These are phyloP conservation scores for Eudemis profundana DNA, from an alignment of 2,888 invertebrate species.

Conservation along the genomic window DNA sequence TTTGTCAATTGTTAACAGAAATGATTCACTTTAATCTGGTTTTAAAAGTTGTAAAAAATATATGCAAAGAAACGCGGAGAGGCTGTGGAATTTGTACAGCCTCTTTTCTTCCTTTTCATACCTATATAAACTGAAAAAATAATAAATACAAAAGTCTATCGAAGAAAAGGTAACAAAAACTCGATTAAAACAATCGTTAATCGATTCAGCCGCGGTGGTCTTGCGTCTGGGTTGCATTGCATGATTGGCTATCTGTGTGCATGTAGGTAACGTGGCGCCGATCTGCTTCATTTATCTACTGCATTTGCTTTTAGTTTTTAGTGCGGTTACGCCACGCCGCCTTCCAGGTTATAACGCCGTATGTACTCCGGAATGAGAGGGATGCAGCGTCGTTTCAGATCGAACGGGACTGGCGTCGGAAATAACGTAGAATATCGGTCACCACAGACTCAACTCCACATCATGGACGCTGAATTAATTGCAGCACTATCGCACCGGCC, in stretches of 20 bases:
- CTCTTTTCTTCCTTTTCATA: no score
- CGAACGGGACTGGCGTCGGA: slow-evolving; percentile 63
- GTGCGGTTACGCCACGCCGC: slow-evolving; percentile 78
- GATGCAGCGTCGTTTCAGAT: slow-evolving; percentile 27
- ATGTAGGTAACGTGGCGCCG: slow-evolving; percentile 52
- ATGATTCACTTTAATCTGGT: no score
- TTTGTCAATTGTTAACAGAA: no score
- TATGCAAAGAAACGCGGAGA: no score
- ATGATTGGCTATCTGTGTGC: slow-evolving; percentile 41
- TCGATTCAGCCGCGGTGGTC: slow-evolving; percentile 41
- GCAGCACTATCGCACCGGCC: slow-evolving; percentile 75
- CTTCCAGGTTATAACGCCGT: slow-evolving; percentile 49
- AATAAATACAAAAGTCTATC: not conserved
- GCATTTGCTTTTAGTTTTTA: slow-evolving; percentile 81
- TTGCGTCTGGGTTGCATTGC: slow-evolving; percentile 50
- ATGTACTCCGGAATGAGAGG: slow-evolving; percentile 10
- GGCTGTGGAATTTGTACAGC: no score
- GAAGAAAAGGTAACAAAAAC: slow-evolving; percentile 3
- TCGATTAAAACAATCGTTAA: slow-evolving; percentile 18
- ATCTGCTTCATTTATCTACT: slow-evolving; percentile 75
- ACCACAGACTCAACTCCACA: slow-evolving; percentile 72
- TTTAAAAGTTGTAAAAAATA: no score
- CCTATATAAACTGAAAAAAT: not conserved
- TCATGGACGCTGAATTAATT: slow-evolving; percentile 79
- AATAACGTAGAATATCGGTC: slow-evolving; percentile 85